Conservation (phyloP, 2,888 invertebrate genomes). For the Tinea trinotella region DNA sequence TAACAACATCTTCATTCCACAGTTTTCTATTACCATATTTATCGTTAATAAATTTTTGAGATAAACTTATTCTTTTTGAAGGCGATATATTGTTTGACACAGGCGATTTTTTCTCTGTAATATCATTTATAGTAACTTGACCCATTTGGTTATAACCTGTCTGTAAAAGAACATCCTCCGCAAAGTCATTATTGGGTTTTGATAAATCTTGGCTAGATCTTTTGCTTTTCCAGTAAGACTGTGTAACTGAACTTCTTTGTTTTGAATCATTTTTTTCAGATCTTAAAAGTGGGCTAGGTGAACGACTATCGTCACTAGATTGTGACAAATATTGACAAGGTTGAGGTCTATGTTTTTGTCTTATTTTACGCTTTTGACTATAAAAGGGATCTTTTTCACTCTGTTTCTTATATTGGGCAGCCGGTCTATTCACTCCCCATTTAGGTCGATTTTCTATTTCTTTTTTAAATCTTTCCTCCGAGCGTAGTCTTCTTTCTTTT, state of each 20-base stretch:
- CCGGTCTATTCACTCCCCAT: slow-evolving; percentile 84
- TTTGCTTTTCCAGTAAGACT: slow-evolving; percentile 66
- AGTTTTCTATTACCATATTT: slow-evolving; percentile 66
- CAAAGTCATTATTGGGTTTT: slow-evolving; percentile 44
- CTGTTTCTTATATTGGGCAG: slow-evolving; percentile 88
- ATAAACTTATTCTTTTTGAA: slow-evolving; percentile 53
- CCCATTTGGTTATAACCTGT: slow-evolving; percentile 67
- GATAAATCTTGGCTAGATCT: slow-evolving; percentile 52
- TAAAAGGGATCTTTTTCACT: slow-evolving; percentile 92
- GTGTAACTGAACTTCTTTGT: slow-evolving; percentile 59
- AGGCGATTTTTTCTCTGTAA: slow-evolving; percentile 49
- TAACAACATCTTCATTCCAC: slow-evolving; percentile 51
- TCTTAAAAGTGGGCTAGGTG: slow-evolving; percentile 65
- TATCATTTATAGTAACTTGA: slow-evolving; percentile 51
- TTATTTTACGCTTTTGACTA: slow-evolving; percentile 77
- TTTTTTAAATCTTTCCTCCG: slow-evolving; percentile 69
- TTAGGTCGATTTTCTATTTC: slow-evolving; percentile 77
- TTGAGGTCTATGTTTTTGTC: slow-evolving; percentile 76
- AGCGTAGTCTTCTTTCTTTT: slow-evolving; percentile 67
- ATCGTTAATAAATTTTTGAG: slow-evolving; percentile 68
- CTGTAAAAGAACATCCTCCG: slow-evolving; percentile 60
- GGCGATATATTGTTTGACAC: slow-evolving; percentile 38
- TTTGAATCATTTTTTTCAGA: slow-evolving; percentile 51
- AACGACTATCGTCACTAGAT: slow-evolving; percentile 76
- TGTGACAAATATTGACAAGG: slow-evolving; percentile 67